A percentile compares a stretch with the other conserved stretches of the same genome.
phyloP scores from a whole-genome alignment of 2,113 vertebrate species.

The Diphyllodes magnificus region DNA sequence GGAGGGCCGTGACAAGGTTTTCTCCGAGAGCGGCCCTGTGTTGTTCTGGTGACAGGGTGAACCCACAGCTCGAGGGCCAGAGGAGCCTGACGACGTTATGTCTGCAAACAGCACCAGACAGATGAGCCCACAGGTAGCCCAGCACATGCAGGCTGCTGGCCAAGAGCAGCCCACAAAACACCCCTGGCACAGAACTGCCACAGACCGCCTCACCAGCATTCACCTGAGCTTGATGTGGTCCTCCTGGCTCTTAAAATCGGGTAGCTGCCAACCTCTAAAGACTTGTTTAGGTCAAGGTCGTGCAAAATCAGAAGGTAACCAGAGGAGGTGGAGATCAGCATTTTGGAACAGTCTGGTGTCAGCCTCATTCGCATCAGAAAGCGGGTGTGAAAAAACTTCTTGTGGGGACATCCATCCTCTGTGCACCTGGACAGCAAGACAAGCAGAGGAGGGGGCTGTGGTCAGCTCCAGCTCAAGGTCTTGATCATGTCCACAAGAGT shows the following conservation, averaged over 20 bases:
- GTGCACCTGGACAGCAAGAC: slow-evolving; percentile 80
- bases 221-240: slow-evolving; percentile 88
- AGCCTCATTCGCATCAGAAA: slow-evolving; percentile 98
- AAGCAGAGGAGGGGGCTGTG: not conserved
- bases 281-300: slow-evolving; percentile 95
- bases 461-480: not conserved
- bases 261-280: slow-evolving; percentile 95
- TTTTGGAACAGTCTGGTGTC: slow-evolving; percentile 97
- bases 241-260: slow-evolving; percentile 91
- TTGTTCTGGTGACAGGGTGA: slow-evolving; percentile 85
- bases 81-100: slow-evolving; percentile 37
- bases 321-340: slow-evolving; percentile 97
- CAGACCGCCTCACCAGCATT: not conserved
- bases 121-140: not conserved
- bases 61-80: slow-evolving; percentile 78
- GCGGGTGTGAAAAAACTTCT: slow-evolving; percentile 98
- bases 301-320: slow-evolving; percentile 97
- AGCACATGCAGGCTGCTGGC: not conserved
- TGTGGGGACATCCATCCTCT: slow-evolving; percentile 96
- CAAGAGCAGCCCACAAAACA: not conserved
- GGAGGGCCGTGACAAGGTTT: slow-evolving; percentile 79
- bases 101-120: slow-evolving; percentile 59
- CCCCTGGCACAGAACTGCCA: not conserved
- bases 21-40: slow-evolving; percentile 73
- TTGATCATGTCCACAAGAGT: not conserved